Base-by-base conservation (phyloP, 2,797 vertebrate genomes). In the Enteromius argenteus region DNA sequence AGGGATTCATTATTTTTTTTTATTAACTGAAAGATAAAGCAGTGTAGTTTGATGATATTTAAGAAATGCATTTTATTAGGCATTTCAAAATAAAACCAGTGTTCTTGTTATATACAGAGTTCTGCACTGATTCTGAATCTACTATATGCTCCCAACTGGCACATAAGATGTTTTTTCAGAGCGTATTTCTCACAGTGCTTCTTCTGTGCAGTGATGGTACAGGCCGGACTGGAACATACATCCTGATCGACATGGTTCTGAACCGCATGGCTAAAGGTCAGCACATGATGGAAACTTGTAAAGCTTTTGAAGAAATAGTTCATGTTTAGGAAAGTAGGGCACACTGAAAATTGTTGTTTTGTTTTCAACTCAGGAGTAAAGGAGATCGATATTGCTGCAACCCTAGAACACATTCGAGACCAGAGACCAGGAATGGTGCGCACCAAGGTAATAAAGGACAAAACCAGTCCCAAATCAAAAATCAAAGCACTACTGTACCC, bases 191-290 rank as follows among this genome's bases (percentile, higher is more conserved):
- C 4, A 69, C 53, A 3, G 17, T 53, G 27, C 13, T 21, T 23
- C 27, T 60, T 80, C n/a, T 86, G 53, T 84, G 67, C 92, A 99
- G 98, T 79, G 97, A 99, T 0, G 98, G 98, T 0, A 98, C 97
- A 0, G 97, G 98, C 58, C 96, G 97, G 84, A 97, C 97, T 0
- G 98, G 98, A 51, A 98, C 98, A 0, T 99, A 99, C 89, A 97
- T 98, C 91, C 95, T 99, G 23, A 94, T 98, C 0, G 98, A 99
- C 92, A 99, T 99, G 98, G 98, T 99, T 80, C 94, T 99, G 84
- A 99, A 99, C 89, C 96, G 97, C 53, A 99, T 99, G 98, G 96
- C 97, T 51, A 99, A 99, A 96, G 98, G 97, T 99, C 37, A 17
- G 76, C 19, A 46, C 66, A 42, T 84, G 6, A 42, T 39, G 19